These are phyloP conservation scores for Lasioglossum oenotherae DNA, from an alignment of 2,888 invertebrate genomes.

Conservation along the genomic window DNA sequence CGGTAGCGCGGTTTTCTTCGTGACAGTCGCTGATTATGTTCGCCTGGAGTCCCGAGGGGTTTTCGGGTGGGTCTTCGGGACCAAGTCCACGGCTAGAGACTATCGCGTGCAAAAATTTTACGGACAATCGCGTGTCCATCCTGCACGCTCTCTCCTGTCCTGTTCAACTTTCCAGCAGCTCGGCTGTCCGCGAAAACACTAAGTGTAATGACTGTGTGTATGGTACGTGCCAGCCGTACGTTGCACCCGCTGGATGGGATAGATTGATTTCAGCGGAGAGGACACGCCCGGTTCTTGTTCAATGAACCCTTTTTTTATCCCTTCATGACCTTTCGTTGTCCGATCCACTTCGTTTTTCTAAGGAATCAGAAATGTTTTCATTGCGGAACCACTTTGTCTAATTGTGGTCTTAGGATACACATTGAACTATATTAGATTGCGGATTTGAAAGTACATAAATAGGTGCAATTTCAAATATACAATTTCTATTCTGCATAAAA, in stretches of 20 bases:
- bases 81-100: background rate
- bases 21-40: constrained; percentile 48
- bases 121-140: constrained; percentile 51
- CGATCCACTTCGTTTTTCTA: background rate
- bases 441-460: no score
- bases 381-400: background rate
- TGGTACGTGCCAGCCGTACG: constrained; percentile 5
- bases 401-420: background rate
- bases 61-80: constrained; percentile 18
- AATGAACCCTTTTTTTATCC: background rate
- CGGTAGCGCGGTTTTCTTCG: constrained; percentile 15
- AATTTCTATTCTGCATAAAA: no score
- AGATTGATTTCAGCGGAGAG: constrained; percentile 32
- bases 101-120: constrained; percentile 60
- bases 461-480: no score
- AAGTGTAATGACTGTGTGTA: constrained; percentile 13
- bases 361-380: background rate
- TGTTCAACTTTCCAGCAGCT: constrained; percentile 56
- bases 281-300: constrained; percentile 7
- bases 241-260: constrained; percentile 5
- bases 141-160: constrained; percentile 30
- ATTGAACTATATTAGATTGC: no score
- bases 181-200: constrained; percentile 26
- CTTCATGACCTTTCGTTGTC: background rate
- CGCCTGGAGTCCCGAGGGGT: constrained; percentile 37